Conservation (phyloP, 2,797 vertebrate species). For the Pachyuromys duprasi region DNA sequence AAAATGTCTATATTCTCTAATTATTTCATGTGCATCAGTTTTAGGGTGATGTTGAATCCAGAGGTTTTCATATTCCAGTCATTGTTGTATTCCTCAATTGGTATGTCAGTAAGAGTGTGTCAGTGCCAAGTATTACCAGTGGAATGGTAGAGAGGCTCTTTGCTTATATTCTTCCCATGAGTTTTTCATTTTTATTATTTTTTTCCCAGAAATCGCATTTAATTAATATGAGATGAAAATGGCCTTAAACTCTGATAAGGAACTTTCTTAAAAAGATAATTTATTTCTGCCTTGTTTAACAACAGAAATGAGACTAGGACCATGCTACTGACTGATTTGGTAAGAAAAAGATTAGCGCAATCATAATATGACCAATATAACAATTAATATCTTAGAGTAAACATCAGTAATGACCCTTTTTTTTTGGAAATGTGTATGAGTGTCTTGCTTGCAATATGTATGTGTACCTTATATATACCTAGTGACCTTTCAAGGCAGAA, state of each 20-base stretch:
- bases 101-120: constrained; percentile 15
- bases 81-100: background rate
- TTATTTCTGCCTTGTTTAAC: constrained; percentile 16
- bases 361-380: background rate
- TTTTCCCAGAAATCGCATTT: constrained; percentile 45
- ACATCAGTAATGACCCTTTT: background rate
- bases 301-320: background rate
- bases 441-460: background rate
- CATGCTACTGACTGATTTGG: background rate
- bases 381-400: background rate
- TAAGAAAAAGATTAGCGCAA: background rate
- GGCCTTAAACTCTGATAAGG: constrained; percentile 31
- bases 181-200: constrained; percentile 38
- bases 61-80: constrained; percentile 25
- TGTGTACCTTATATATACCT: background rate
- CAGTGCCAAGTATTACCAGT: background rate
- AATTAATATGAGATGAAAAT: constrained; percentile 49
- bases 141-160: constrained; percentile 13
- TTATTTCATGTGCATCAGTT: constrained; percentile 8
- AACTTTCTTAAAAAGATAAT: constrained; percentile 21
- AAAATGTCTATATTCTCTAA: background rate
- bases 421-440: background rate
- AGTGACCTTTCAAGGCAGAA: background rate
- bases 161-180: constrained; percentile 21
- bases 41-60: background rate